These are phyloP conservation scores for Agapornis canus DNA, from an alignment of 2,797 vertebrate species.

Conservation along the genomic window DNA sequence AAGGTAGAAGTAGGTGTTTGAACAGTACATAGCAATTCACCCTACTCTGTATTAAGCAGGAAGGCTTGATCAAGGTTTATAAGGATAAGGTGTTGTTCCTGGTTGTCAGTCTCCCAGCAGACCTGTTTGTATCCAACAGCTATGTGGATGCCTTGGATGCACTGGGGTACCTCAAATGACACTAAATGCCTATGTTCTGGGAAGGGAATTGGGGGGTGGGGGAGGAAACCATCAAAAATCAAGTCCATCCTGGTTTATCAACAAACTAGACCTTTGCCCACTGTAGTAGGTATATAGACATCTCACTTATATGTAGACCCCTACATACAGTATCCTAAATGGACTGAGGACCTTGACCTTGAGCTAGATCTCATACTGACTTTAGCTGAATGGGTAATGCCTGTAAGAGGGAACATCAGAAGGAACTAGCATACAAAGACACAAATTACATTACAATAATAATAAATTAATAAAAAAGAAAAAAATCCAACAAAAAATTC, in stretches of 20 bases:
- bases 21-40: not conserved
- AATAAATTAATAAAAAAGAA: not conserved
- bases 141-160: not conserved
- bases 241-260: not conserved
- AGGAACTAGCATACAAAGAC: not conserved
- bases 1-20: not conserved
- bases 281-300: not conserved
- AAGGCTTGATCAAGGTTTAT: not conserved
- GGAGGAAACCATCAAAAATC: accelerated
- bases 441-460: not conserved
- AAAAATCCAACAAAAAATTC: not conserved
- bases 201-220: accelerated
- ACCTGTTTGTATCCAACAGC: not conserved
- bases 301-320: not conserved
- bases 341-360: not conserved
- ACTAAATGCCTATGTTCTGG: not conserved
- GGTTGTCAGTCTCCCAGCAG: not conserved
- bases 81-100: not conserved
- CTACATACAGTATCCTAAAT: not conserved
- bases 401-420: not conserved
- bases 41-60: not conserved
- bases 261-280: not conserved
- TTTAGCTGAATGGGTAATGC: not conserved
- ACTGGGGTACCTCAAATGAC: not conserved
- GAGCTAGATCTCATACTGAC: not conserved